These are phyloP conservation scores for Trichonephila clavipes DNA, from an alignment of 1,140 invertebrate genomes.

Conservation along the genomic window DNA sequence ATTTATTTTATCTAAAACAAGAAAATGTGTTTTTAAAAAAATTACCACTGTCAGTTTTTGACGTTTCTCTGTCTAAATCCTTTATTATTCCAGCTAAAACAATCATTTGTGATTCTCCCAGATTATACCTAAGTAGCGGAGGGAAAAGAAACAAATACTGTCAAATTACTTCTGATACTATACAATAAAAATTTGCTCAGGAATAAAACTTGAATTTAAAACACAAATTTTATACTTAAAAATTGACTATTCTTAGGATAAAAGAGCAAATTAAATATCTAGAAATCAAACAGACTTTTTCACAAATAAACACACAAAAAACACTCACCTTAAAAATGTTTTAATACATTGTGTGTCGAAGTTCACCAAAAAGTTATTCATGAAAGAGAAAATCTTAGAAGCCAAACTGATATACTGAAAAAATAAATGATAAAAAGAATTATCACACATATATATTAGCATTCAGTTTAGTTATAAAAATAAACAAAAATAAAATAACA, in stretches of 20 bases:
- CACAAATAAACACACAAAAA: no score
- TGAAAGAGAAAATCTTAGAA: conserved; percentile 88
- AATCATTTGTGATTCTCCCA: conserved; percentile 89
- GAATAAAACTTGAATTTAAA: no score
- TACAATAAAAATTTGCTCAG: no score
- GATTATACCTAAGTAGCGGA: conserved; percentile 81
- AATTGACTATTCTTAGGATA: no score
- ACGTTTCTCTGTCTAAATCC: conserved; percentile 92
- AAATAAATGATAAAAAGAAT: conserved; percentile 33
- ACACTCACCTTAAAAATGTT: conserved; percentile 71
- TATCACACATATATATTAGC: not conserved
- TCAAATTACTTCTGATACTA: no score
- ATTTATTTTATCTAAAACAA: no score
- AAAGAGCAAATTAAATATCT: no score
- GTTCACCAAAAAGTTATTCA: conserved; percentile 87
- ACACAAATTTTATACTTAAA: no score
- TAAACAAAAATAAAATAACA: no score
- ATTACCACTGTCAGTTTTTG: conserved; percentile 88
- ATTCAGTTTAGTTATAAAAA: no score
- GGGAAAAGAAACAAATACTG: not conserved
- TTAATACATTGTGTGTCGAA: conserved; percentile 81
- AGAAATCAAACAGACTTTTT: no score
- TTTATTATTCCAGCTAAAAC: conserved; percentile 90
- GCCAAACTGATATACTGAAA: conserved; percentile 90
- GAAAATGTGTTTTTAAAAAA: not conserved